Conservation (phyloP, 2,113 vertebrate genomes). For the Sturnus vulgaris region DNA sequence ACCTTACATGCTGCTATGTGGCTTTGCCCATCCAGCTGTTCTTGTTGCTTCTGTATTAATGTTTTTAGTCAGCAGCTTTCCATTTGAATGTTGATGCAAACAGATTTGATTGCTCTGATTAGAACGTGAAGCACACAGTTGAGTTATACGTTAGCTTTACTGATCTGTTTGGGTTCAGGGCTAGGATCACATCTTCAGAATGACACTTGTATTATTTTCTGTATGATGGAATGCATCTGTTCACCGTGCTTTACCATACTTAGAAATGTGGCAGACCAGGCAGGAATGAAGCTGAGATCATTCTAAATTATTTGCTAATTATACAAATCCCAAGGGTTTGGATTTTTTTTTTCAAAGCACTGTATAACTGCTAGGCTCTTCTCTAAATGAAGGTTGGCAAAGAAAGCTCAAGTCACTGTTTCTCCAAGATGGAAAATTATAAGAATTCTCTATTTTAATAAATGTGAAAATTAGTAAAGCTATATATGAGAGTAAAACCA, state of each 20-base stretch:
- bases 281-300: not conserved
- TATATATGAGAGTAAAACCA: not conserved
- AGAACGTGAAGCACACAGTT: not conserved
- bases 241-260: not conserved
- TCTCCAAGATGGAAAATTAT: not conserved
- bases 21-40: not conserved
- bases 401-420: not conserved
- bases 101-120: not conserved
- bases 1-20: not conserved
- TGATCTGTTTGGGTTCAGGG: slow-evolving; percentile 13
- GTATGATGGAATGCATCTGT: not conserved
- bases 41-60: not conserved
- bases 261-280: not conserved
- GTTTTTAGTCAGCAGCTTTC: not conserved
- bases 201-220: not conserved
- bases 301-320: not conserved
- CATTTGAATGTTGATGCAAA: not conserved
- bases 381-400: not conserved
- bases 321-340: not conserved
- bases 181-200: not conserved
- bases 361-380: not conserved
- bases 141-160: not conserved
- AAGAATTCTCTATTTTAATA: not conserved
- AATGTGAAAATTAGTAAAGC: not conserved
- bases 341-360: not conserved